phyloP scores from a whole-genome alignment of 2,888 invertebrate species.

The Vannuccia rotundouncinata region DNA sequence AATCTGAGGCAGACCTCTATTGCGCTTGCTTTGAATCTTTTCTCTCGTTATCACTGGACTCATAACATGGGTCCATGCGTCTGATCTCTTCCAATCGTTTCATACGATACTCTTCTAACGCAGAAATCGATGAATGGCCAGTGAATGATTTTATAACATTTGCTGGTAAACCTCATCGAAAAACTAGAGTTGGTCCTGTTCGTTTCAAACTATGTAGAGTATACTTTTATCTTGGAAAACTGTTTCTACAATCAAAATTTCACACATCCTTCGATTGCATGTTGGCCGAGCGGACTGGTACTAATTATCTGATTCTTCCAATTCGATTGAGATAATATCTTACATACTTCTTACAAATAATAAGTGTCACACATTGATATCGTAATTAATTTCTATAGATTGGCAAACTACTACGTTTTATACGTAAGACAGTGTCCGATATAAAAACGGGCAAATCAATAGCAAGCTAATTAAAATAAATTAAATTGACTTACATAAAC shows the following conservation, averaged over 20 bases:
- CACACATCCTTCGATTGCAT: constrained; percentile 10
- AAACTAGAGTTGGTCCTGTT: not conserved
- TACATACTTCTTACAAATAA: too few relatives aligned
- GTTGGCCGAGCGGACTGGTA: constrained; percentile 24
- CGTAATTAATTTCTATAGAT: too few relatives aligned
- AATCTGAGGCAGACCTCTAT: not conserved
- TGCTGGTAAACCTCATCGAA: not conserved
- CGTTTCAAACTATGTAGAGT: not conserved
- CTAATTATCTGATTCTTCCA: too few relatives aligned
- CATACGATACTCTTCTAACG: constrained; percentile 2
- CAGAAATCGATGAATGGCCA: constrained; percentile 21
- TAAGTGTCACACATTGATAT: too few relatives aligned
- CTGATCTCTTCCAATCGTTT: constrained; percentile 19
- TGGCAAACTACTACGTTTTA: too few relatives aligned
- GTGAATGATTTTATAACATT: not conserved
- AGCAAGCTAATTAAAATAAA: too few relatives aligned
- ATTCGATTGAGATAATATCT: too few relatives aligned
- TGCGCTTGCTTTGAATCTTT: not conserved
- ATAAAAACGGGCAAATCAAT: too few relatives aligned
- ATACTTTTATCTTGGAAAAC: not conserved
- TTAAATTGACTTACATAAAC: too few relatives aligned
- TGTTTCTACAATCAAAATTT: not conserved
- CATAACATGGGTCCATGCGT: too few relatives aligned
- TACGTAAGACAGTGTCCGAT: too few relatives aligned
- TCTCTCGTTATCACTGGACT: too few relatives aligned